A percentile compares a stretch with the other conserved stretches of the same genome.
Conservation (phyloP, 2,113 vertebrate species). For the Nibea albiflora region DNA sequence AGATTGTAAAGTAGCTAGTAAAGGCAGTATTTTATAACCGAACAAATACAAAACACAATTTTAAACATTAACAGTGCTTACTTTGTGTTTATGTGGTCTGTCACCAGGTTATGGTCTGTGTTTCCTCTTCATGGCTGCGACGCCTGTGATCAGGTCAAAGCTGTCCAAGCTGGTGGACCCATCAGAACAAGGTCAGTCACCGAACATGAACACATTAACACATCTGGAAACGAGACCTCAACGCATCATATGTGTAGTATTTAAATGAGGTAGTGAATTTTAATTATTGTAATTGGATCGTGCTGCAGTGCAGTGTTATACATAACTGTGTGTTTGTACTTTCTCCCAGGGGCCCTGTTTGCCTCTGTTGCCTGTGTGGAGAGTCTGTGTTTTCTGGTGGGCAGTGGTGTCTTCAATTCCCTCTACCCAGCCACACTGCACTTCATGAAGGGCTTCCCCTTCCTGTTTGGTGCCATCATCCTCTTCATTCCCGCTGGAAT, state of each 20-base stretch:
- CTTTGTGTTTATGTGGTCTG: not conserved
- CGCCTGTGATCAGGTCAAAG: constrained; percentile 93
- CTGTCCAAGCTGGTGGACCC: constrained; percentile 90
- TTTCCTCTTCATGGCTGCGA: constrained; percentile 89
- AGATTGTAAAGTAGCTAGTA: too few species aligned
- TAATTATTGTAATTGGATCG: not conserved
- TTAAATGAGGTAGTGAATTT: not conserved
- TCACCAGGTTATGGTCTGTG: constrained; percentile 89
- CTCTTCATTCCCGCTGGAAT: constrained; percentile 90
- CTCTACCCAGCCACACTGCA: constrained; percentile 91
- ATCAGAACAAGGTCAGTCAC: constrained; percentile 89
- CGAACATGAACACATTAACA: not conserved
- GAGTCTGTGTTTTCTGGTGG: constrained; percentile 86
- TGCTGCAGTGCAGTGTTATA: not conserved
- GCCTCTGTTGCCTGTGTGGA: constrained; percentile 92
- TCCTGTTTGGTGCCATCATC: constrained; percentile 89
- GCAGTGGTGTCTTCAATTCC: constrained; percentile 90
- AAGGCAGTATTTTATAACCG: not conserved
- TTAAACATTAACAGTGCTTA: not conserved
- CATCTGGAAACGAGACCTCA: not conserved
- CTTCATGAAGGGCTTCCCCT: constrained; percentile 95
- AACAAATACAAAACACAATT: not conserved
- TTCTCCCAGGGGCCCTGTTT: constrained; percentile 90
- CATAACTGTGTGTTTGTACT: not conserved
- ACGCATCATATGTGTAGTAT: constrained; percentile 10